A percentile compares a stretch with the other conserved stretches of the same genome.
These are phyloP conservation scores for Oscheius sp. DNA, from an alignment of 1,140 invertebrate species.

Conservation along the genomic window DNA sequence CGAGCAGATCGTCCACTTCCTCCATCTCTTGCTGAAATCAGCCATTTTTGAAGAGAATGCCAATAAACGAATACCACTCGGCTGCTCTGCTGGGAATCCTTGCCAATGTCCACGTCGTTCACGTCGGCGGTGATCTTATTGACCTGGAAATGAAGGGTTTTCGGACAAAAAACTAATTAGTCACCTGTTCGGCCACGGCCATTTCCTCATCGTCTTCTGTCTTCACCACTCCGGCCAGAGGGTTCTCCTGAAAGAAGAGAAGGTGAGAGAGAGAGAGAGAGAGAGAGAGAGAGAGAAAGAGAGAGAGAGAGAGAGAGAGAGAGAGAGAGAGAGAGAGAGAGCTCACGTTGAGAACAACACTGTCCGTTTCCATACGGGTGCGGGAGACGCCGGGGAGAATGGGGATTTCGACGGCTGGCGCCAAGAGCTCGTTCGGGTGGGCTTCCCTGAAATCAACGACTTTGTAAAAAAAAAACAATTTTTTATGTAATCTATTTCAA, in stretches of 20 bases:
- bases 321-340: background rate
- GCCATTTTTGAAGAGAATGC: background rate
- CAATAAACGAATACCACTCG: background rate
- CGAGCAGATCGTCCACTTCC: constrained; percentile 9
- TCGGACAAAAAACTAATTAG: background rate
- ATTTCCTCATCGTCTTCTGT: background rate
- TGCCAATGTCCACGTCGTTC: background rate
- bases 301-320: background rate
- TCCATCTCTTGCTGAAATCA: constrained; percentile 12
- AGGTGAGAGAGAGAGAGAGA: constrained; percentile 1
- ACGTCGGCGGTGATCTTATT: constrained; percentile 4
- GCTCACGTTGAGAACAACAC: constrained; percentile 22
- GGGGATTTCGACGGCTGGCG: background rate
- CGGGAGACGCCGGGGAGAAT: background rate
- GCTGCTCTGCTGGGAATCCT: background rate
- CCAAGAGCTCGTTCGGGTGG: constrained; percentile 19
- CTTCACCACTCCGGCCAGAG: background rate
- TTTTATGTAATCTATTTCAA: no score
- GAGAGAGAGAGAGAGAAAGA: background rate
- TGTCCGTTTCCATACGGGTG: background rate
- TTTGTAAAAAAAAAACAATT: no score
- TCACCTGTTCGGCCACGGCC: background rate
- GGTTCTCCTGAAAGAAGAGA: constrained; percentile 15
- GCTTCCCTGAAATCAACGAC: background rate
- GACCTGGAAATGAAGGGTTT: background rate